Percentiles rank a stretch among this genome's conserved stretches.
phyloP scores from a whole-genome alignment of 2,797 vertebrate species.

The Labeo calbasu region DNA sequence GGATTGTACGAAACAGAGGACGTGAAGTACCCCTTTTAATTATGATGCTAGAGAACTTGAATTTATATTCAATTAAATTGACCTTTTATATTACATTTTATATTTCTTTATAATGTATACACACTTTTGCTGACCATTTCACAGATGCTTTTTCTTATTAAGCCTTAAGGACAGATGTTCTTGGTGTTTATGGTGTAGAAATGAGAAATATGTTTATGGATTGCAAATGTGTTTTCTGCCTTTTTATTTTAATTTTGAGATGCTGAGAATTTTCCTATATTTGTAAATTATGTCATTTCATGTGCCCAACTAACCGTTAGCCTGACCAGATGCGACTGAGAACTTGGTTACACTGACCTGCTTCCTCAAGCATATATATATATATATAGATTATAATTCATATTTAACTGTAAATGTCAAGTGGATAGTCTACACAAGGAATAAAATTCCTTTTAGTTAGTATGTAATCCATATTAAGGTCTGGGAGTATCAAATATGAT shows the following conservation, averaged over 20 bases:
- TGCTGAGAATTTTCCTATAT: not conserved
- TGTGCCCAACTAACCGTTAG: not conserved
- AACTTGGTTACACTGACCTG: not conserved
- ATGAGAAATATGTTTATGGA: not conserved
- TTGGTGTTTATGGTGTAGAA: slow-evolving; percentile 1
- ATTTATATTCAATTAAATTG: slow-evolving; percentile 16
- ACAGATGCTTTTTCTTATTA: not conserved
- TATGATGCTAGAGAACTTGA: slow-evolving; percentile 36
- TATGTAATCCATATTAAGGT: not conserved
- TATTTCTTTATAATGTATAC: not conserved
- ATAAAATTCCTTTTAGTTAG: slow-evolving; percentile 13
- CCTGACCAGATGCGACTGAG: slow-evolving; percentile 1
- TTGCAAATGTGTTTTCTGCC: not conserved
- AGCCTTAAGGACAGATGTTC: not conserved
- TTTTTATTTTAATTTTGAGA: slow-evolving; percentile 12
- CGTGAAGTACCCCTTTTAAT: not conserved
- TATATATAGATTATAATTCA: no score
- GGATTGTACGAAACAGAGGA: slow-evolving; percentile 17
- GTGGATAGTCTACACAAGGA: slow-evolving; percentile 5
- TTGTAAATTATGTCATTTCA: slow-evolving; percentile 1
- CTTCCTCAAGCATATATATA: not conserved
- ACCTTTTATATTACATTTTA: not conserved
- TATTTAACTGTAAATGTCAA: slow-evolving; percentile 8
- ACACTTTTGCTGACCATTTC: not conserved
- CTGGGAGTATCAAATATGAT: slow-evolving; percentile 7